These are phyloP conservation scores for Carassius gibelio DNA, from an alignment of 2,113 vertebrate genomes.

Conservation along the genomic window DNA sequence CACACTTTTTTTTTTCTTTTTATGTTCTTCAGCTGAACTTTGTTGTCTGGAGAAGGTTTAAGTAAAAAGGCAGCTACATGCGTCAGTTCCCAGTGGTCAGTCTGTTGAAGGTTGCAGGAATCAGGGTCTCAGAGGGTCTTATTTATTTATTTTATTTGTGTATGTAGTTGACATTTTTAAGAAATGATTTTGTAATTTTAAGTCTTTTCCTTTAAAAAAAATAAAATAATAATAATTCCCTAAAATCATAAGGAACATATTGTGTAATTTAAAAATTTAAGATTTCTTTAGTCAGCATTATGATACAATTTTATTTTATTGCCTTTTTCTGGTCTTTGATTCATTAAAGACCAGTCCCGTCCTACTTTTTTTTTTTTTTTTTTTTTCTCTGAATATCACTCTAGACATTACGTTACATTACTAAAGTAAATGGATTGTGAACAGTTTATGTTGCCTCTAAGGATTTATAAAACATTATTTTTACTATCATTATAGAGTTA, in stretches of 20 bases:
- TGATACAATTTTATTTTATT: background rate
- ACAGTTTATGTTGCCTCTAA: background rate
- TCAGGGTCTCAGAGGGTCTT: background rate
- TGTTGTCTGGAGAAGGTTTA: background rate
- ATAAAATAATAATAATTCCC: background rate
- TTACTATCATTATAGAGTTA: background rate
- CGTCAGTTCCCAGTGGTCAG: background rate
- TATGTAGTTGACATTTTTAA: background rate
- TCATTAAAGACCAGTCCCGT: background rate
- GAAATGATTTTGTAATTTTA: background rate
- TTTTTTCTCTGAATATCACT: background rate
- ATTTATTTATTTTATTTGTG: too few relatives aligned
- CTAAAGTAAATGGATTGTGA: background rate
- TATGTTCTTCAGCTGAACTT: conserved; percentile 23
- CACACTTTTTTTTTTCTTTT: background rate
- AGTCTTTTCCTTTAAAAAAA: background rate
- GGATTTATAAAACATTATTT: background rate
- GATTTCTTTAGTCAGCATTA: background rate
- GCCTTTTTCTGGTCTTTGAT: background rate
- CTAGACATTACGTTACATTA: background rate
- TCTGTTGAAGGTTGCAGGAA: background rate
- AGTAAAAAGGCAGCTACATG: background rate
- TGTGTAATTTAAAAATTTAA: background rate
- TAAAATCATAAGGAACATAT: background rate
- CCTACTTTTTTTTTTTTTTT: background rate